Conservation (phyloP, 2,797 vertebrate genomes). For the Hemitrygon akajei region DNA sequence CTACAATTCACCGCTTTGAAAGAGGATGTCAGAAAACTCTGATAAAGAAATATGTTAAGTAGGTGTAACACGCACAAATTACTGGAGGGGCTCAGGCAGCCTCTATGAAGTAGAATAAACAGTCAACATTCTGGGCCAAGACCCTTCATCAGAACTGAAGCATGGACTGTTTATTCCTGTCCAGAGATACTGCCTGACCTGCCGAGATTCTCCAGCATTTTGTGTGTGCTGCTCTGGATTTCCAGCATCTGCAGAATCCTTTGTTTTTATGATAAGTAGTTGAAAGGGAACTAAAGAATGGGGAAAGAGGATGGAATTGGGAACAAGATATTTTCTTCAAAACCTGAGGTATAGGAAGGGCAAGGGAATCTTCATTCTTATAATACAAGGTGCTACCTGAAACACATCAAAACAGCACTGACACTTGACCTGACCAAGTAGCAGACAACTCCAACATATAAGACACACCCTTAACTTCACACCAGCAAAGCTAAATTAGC, state of each 20-base stretch:
- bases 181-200: too few relatives aligned
- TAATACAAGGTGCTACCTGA: not conserved
- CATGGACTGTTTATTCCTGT: too few relatives aligned
- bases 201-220: too few relatives aligned
- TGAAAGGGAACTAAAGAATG: not conserved
- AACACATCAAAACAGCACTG: not conserved
- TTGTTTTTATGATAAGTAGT: not conserved
- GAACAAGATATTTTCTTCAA: not conserved
- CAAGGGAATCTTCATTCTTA: not conserved
- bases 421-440: not conserved
- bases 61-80: too few relatives aligned
- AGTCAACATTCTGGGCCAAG: too few relatives aligned
- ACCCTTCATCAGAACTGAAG: too few relatives aligned
- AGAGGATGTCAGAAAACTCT: not conserved
- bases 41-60: not conserved
- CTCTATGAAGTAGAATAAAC: too few relatives aligned
- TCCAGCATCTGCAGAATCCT: too few relatives aligned
- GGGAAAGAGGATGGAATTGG: not conserved
- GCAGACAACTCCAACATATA: not conserved
- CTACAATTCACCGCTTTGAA: not conserved
- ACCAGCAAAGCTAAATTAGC: not conserved
- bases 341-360: not conserved
- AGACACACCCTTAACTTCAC: not conserved
- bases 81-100: too few relatives aligned
- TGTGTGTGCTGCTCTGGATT: too few relatives aligned